phyloP scores from a whole-genome alignment of 2,888 invertebrate species.

The Alitta virens region DNA sequence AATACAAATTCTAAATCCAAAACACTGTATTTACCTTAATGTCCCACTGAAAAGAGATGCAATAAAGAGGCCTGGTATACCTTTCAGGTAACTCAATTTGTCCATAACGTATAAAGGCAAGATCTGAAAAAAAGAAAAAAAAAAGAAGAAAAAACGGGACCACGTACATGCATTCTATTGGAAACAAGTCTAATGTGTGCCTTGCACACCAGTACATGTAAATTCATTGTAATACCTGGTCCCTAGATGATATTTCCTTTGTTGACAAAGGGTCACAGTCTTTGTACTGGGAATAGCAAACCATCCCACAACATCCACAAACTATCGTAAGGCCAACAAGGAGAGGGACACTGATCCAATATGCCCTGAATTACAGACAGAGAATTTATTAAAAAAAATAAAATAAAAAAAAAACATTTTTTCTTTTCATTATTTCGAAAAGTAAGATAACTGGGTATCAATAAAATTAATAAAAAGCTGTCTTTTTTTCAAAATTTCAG shows the following conservation, averaged over 20 bases:
- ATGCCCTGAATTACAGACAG: constrained; percentile 68
- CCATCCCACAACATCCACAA: constrained; percentile 83
- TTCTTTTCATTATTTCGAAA: too few species aligned
- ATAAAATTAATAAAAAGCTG: too few species aligned
- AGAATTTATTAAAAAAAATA: too few species aligned
- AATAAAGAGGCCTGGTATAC: constrained; percentile 88
- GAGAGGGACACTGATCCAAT: constrained; percentile 73
- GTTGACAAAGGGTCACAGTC: constrained; percentile 74
- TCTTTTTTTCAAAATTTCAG: too few species aligned
- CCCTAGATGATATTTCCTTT: constrained; percentile 5
- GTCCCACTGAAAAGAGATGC: constrained; percentile 95
- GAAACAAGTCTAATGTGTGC: too few species aligned
- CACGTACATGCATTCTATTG: too few species aligned
- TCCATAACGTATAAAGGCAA: constrained; percentile 72
- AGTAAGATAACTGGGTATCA: too few species aligned
- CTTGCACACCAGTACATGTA: too few species aligned
- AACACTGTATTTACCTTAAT: constrained; percentile 68
- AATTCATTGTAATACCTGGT: background rate
- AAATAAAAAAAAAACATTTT: too few species aligned
- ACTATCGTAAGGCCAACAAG: constrained; percentile 77
- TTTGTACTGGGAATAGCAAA: constrained; percentile 77
- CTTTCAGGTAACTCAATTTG: constrained; percentile 69
- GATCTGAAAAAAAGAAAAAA: constrained; percentile 56
- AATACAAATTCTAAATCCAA: too few species aligned
- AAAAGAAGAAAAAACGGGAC: too few species aligned